Evolutionary conservation across 1,140 invertebrate genomes (phyloP).

Genomic region (roundworm (Caenorhabditis elegans)): DNA sequence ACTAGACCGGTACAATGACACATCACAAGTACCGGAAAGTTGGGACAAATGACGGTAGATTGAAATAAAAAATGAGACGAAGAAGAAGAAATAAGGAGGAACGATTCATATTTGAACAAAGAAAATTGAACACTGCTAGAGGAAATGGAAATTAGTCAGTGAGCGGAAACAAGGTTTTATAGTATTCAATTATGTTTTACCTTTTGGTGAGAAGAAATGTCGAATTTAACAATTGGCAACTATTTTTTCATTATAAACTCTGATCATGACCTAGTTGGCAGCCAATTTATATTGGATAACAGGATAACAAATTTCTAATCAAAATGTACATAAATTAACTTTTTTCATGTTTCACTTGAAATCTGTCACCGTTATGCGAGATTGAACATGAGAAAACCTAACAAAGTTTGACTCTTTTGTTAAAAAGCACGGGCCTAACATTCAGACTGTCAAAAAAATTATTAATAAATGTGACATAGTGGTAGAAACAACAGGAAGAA

Average conservation of each 20-base stretch:
- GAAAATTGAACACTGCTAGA: constrained; percentile 29
- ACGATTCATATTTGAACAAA: constrained; percentile 29
- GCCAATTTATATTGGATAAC: too few relatives aligned
- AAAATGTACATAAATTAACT: constrained; percentile 17
- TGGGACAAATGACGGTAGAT: constrained; percentile 4
- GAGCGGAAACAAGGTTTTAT: constrained; percentile 26
- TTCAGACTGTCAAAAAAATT: too few relatives aligned
- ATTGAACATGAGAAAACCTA: background rate
- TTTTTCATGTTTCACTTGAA: background rate
- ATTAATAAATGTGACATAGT: too few relatives aligned
- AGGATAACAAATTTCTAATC: background rate
- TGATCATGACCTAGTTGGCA: too few relatives aligned
- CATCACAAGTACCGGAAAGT: constrained; percentile 4
- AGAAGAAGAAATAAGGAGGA: background rate
- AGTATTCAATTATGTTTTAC: constrained; percentile 1
- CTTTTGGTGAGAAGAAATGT: too few relatives aligned
- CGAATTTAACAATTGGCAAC: too few relatives aligned
- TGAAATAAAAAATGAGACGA: background rate
- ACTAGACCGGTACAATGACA: constrained; percentile 3
- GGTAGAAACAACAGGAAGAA: too few relatives aligned
- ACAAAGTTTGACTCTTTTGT: background rate
- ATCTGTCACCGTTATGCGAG: background rate
- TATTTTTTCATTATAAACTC: too few relatives aligned
- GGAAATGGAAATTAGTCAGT: constrained; percentile 26
- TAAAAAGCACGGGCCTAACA: background rate